Conservation (phyloP, 2,113 vertebrate genomes). For the Morone chrysops region DNA sequence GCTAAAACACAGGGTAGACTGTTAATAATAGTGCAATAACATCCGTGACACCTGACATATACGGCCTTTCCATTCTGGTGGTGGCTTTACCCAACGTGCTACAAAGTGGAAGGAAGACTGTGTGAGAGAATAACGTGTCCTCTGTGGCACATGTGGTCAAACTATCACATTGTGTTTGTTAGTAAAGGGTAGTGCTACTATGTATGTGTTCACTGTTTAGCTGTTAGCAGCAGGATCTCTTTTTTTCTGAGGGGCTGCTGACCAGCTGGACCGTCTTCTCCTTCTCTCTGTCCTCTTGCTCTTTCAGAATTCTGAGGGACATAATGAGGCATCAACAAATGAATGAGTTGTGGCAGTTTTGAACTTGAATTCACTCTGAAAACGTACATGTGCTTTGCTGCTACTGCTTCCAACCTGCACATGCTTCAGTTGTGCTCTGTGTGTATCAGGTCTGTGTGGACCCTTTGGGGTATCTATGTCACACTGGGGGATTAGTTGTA, state of each 20-base stretch:
- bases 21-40: constrained; percentile 30
- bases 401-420: no score
- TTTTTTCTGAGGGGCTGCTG: constrained; percentile 76
- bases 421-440: no score
- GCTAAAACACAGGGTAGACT: not conserved
- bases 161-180: not conserved
- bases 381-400: no score
- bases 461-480: no score
- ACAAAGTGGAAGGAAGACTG: constrained; percentile 8
- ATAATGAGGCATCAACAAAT: not conserved
- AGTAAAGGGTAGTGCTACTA: constrained; percentile 41
- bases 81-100: not conserved
- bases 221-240: constrained; percentile 88
- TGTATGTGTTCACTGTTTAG: not conserved
- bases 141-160: constrained; percentile 5
- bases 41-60: not conserved
- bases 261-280: constrained; percentile 87
- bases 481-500: no score
- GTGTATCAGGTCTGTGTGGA: no score
- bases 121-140: constrained; percentile 18
- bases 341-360: not conserved
- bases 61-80: not conserved
- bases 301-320: constrained; percentile 87
- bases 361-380: no score
- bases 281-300: constrained; percentile 89